phyloP scores from a whole-genome alignment of 2,797 vertebrate species.

The Microctenopoma lineatum region DNA sequence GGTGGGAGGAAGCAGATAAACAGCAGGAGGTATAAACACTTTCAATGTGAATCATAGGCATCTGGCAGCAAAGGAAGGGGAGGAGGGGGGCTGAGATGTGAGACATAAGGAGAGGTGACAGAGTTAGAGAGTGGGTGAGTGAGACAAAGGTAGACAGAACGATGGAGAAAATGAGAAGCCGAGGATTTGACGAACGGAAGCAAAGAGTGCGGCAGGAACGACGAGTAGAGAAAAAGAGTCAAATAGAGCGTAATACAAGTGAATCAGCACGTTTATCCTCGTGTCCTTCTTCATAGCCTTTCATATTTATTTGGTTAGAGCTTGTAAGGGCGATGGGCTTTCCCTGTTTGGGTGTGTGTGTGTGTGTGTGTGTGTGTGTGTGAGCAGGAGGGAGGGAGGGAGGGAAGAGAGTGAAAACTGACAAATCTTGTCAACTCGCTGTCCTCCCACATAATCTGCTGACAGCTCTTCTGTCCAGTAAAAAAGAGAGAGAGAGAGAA shows the following conservation, averaged over 20 bases:
- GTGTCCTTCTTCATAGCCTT: slow-evolving; percentile 13
- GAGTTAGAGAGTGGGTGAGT: slow-evolving; percentile 64
- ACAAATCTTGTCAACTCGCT: slow-evolving; percentile 73
- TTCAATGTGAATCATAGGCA: slow-evolving; percentile 66
- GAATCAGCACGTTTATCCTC: slow-evolving; percentile 42
- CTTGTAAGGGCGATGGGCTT: slow-evolving; percentile 40
- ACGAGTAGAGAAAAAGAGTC: slow-evolving; percentile 23
- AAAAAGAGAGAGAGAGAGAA: slow-evolving; percentile 20
- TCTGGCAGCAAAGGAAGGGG: slow-evolving; percentile 56
- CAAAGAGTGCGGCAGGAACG: slow-evolving; percentile 25
- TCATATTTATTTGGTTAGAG: slow-evolving; percentile 46
- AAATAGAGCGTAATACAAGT: slow-evolving; percentile 38
- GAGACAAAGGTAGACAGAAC: slow-evolving; percentile 60
- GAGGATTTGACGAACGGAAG: slow-evolving; percentile 32
- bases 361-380: slow-evolving; percentile 12
- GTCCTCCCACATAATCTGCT: slow-evolving; percentile 75
- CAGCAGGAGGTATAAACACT: slow-evolving; percentile 70
- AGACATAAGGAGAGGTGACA: slow-evolving; percentile 67
- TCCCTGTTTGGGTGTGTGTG: slow-evolving; percentile 7
- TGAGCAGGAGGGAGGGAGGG: slow-evolving; percentile 21
- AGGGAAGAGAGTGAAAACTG: slow-evolving; percentile 58
- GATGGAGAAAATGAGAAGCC: slow-evolving; percentile 50
- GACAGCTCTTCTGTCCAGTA: slow-evolving; percentile 66
- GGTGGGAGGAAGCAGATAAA: slow-evolving; percentile 65
- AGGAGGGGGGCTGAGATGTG: slow-evolving; percentile 43